A percentile compares a stretch with the other conserved stretches of the same genome.
phyloP scores from a whole-genome alignment of 1,140 invertebrate species.

The Trichogramma pretiosum region DNA sequence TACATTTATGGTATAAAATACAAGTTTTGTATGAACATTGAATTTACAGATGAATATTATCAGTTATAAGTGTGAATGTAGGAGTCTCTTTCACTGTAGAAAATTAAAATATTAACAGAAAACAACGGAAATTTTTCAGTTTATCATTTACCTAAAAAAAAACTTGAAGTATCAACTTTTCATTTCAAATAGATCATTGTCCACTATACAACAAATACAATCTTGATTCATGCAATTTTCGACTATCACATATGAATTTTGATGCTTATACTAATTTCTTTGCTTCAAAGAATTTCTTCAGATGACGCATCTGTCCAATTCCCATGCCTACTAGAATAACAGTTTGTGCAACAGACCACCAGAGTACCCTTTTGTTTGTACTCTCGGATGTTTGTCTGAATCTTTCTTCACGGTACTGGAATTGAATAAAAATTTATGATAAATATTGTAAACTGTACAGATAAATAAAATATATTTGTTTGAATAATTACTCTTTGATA shows the following conservation, averaged over 20 bases:
- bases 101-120: too few relatives aligned
- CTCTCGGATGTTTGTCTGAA: constrained; percentile 97
- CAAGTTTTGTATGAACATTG: too few relatives aligned
- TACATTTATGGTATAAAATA: too few relatives aligned
- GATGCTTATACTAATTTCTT: constrained; percentile 90
- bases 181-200: constrained; percentile 6
- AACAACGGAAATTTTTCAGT: too few relatives aligned
- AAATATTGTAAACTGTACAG: constrained; percentile 4
- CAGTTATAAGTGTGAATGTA: too few relatives aligned
- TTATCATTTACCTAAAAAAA: too few relatives aligned
- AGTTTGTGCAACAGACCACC: constrained; percentile 95
- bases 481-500: constrained; percentile 83
- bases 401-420: constrained; percentile 92
- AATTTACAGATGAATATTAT: too few relatives aligned
- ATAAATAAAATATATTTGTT: constrained; percentile 3
- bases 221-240: constrained; percentile 7
- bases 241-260: constrained; percentile 1
- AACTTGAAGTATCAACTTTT: constrained; percentile 12
- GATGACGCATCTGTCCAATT: constrained; percentile 97
- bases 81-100: too few relatives aligned
- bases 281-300: constrained; percentile 99
- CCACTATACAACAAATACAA: constrained; percentile 15
- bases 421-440: constrained; percentile 31
- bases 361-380: constrained; percentile 92
- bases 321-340: constrained; percentile 85